Percentiles rank a stretch among this genome's conserved stretches.
Evolutionary conservation across 2,797 vertebrate genomes (phyloP).

Genomic region (Melopsittacus undulatus): DNA sequence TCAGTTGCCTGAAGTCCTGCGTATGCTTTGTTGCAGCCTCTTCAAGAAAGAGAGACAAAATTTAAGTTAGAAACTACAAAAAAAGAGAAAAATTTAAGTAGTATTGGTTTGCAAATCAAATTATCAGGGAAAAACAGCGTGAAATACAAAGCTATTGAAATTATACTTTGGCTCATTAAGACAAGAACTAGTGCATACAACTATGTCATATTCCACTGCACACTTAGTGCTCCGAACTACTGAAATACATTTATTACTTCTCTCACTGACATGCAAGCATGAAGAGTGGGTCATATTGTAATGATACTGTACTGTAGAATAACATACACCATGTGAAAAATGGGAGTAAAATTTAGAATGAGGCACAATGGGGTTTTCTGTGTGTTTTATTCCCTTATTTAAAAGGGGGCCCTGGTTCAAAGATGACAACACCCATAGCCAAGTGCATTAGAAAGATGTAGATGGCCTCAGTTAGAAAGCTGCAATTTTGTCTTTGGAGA

Average conservation of each 20-base stretch:
- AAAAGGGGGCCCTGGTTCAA: background rate
- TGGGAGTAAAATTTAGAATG: background rate
- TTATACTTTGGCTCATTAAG: background rate
- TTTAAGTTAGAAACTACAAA: background rate
- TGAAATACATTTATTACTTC: background rate
- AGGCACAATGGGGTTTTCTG: background rate
- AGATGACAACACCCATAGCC: background rate
- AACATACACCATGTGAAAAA: background rate
- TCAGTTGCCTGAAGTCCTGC: slow-evolving; percentile 84
- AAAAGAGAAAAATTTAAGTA: background rate
- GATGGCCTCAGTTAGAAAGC: background rate
- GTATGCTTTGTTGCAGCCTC: slow-evolving; percentile 81
- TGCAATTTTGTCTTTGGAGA: background rate
- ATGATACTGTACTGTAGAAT: background rate
- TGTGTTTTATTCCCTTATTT: background rate
- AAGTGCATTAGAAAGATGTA: background rate
- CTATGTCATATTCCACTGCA: background rate
- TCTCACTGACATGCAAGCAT: background rate
- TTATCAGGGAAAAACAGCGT: background rate
- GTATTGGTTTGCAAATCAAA: background rate
- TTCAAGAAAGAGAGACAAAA: slow-evolving; percentile 60
- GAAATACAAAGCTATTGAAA: background rate
- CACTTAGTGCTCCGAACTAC: background rate
- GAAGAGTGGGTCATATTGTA: background rate
- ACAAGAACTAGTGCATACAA: background rate